These are phyloP conservation scores for Tipula lateralis DNA, from an alignment of 2,888 invertebrate genomes.

Conservation along the genomic window DNA sequence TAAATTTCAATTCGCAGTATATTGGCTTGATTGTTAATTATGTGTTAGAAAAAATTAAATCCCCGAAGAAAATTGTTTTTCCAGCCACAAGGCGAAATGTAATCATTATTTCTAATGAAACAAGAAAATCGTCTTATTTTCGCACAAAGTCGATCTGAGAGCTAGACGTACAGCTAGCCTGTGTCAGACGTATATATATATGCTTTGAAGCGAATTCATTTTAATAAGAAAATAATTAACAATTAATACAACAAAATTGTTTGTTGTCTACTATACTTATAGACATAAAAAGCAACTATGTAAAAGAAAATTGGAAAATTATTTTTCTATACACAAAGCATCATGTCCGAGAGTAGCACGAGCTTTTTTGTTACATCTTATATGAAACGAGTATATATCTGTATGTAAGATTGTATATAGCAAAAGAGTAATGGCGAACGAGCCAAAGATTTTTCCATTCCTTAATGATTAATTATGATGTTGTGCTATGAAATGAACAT, in stretches of 20 bases:
- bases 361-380: no score
- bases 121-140: neutral
- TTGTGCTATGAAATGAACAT: neutral
- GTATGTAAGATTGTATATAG: neutral
- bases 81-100: neutral
- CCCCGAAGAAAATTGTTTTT: neutral
- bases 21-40: neutral
- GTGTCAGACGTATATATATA: neutral
- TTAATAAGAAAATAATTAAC: neutral
- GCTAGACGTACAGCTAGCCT: neutral
- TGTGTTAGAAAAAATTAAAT: neutral
- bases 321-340: neutral
- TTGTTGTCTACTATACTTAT: neutral
- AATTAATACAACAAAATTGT: neutral
- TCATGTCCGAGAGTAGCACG: neutral
- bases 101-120: neutral
- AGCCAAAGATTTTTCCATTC: neutral
- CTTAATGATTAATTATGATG: slow-evolving; percentile 4
- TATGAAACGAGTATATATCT: neutral
- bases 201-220: neutral
- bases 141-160: neutral
- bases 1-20: neutral
- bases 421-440: neutral
- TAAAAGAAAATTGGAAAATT: neutral
- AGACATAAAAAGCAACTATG: neutral